Base-by-base conservation (phyloP, 2,797 vertebrate species). In the Sparus aurata region DNA sequence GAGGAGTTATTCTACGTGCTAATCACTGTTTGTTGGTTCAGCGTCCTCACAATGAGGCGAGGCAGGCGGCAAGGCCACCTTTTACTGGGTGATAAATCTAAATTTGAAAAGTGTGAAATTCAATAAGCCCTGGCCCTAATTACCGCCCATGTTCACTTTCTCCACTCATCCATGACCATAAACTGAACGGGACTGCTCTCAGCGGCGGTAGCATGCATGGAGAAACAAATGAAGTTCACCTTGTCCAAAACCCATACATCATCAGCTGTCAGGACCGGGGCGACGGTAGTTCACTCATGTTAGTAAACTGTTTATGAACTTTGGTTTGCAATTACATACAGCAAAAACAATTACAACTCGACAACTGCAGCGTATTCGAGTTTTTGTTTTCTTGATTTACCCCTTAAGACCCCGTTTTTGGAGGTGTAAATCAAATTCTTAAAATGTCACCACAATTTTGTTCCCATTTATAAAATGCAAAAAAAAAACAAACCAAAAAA, bases 61-160 rank as follows among this genome's bases (percentile, higher is more conserved):
- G 75, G 88, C 82, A 85, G 74, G 66, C 77, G 2, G 87, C 82
- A 77, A 85, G 88, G 86, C 85, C 85, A 89, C 83, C 52, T 85
- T 90, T 86, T 81, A 89, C 85, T 55, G 80, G 82, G 89, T 90
- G 86, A 94, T 94, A 92, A 93, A 94, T 95, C 85, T 92, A 89
- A 88, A 92, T 94, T 92, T 91, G 90, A 91, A 90, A 90, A 85
- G 86, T 90, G 91, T 89, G 86, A 92, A 93, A 92, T 90, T 93
- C 87, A 92, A 91, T 90, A 92, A 94, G 82, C 81, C 12, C 25
- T 86, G 85, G 79, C 84, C 89, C 90, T 94, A 94, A 94, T 95
- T 93, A 91, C 89, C 52, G 43, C 88, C 79, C 80, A 59, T 90
- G 87, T 93, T 91, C 88, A 75, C 80, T 77, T 75, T 86, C 75